Evolutionary conservation across 2,888 invertebrate genomes (phyloP).

Genomic region (Apotomis capreana): DNA sequence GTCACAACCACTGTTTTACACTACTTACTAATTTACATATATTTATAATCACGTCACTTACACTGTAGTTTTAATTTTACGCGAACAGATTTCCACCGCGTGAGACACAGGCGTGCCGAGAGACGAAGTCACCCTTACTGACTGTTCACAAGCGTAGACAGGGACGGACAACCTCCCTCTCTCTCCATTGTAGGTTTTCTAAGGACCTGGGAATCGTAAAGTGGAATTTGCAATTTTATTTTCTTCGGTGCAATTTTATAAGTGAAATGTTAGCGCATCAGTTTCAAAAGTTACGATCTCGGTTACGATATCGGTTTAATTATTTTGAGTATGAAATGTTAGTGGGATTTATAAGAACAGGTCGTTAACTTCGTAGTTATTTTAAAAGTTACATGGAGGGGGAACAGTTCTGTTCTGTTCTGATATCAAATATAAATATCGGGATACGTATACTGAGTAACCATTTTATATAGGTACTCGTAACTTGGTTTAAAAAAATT

Average conservation of each 20-base stretch:
- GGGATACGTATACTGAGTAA: no score
- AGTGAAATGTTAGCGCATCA: conserved; percentile 37
- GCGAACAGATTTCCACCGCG: conserved; percentile 4
- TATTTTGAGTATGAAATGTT: neutral
- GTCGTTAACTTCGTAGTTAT: no score
- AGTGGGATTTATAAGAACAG: neutral
- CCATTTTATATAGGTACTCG: no score
- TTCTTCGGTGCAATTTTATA: conserved; percentile 39
- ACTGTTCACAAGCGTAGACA: conserved; percentile 14
- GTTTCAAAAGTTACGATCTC: conserved; percentile 21
- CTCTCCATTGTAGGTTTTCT: conserved; percentile 29
- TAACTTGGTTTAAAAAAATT: no score
- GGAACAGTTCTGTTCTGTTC: no score
- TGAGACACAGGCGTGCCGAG: neutral
- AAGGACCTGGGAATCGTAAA: conserved; percentile 38
- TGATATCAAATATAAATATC: no score
- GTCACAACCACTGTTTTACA: conserved; percentile 34
- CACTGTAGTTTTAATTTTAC: conserved; percentile 32
- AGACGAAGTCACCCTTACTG: conserved; percentile 23
- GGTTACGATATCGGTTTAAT: conserved; percentile 1
- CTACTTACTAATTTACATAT: conserved; percentile 9
- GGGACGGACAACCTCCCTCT: conserved; percentile 20
- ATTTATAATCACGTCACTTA: conserved; percentile 29
- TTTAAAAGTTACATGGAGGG: no score
- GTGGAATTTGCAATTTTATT: conserved; percentile 40